Evolutionary conservation across 2,888 invertebrate species (phyloP).

Genomic region (Ametastegia equiseti): DNA sequence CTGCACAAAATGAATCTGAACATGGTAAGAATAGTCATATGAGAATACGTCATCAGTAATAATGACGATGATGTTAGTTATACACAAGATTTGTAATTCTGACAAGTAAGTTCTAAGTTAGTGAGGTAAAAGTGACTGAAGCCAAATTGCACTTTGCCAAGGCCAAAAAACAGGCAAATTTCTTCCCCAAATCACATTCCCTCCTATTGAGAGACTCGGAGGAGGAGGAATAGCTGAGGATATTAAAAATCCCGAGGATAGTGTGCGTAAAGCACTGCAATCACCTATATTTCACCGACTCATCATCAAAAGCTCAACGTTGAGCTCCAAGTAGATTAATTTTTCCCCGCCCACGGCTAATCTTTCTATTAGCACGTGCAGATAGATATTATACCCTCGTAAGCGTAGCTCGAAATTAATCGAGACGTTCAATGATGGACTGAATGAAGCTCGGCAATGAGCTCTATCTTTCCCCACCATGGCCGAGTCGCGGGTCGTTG

Average conservation of each 20-base stretch:
- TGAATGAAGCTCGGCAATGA: conserved; percentile 14
- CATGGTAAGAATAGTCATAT: too few relatives aligned
- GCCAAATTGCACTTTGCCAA: too few relatives aligned
- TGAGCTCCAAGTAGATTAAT: not conserved
- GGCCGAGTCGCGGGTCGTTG: conserved; percentile 11
- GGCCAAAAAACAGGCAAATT: too few relatives aligned
- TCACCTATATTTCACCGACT: too few relatives aligned
- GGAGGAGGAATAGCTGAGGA: too few relatives aligned
- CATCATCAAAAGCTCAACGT: too few relatives aligned
- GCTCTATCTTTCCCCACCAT: conserved; percentile 36
- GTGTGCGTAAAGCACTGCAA: too few relatives aligned
- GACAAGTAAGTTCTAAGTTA: not conserved
- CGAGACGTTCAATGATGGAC: not conserved
- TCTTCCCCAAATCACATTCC: too few relatives aligned
- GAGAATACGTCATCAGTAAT: not conserved
- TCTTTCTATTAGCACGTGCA: not conserved
- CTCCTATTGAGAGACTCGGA: too few relatives aligned
- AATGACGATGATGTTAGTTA: not conserved
- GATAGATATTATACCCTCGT: not conserved
- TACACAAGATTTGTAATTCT: not conserved
- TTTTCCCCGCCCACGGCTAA: not conserved
- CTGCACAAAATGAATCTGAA: not conserved
- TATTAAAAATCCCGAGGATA: too few relatives aligned
- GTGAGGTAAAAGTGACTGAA: too few relatives aligned
- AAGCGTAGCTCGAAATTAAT: not conserved